Conservation (phyloP, 2,888 invertebrate species). For the Ferdinandea cuprea region DNA sequence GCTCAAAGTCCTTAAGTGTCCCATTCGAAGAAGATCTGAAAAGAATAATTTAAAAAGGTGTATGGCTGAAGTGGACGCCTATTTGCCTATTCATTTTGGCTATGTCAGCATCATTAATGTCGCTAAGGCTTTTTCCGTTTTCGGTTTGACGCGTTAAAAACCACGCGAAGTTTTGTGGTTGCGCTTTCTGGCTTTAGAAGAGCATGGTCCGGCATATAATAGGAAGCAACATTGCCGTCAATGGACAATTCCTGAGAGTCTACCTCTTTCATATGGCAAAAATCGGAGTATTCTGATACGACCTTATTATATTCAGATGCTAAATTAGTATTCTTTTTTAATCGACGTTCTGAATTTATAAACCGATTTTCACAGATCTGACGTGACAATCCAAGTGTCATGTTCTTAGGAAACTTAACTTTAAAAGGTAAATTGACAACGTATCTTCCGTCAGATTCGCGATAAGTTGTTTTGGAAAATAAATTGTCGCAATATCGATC, state of each 20-base stretch:
- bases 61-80: slow-evolving; percentile 48
- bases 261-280: slow-evolving; percentile 22
- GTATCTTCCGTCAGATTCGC: slow-evolving; percentile 10
- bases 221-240: background rate
- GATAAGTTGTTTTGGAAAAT: slow-evolving; percentile 2
- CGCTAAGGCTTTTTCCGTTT: slow-evolving; percentile 60
- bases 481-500: background rate
- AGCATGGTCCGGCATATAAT: slow-evolving; percentile 56
- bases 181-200: slow-evolving; percentile 38
- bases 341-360: background rate
- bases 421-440: slow-evolving; percentile 19
- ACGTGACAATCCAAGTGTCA: background rate
- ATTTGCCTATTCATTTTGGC: slow-evolving; percentile 76
- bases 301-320: slow-evolving; percentile 10
- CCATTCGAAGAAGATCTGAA: slow-evolving; percentile 39
- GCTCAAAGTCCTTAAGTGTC: slow-evolving; percentile 26
- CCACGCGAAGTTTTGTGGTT: too few relatives aligned
- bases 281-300: slow-evolving; percentile 5
- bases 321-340: background rate
- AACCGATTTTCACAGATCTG: background rate
- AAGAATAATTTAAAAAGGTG: slow-evolving; percentile 69
- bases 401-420: slow-evolving; percentile 6
- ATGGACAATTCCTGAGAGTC: background rate
- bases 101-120: slow-evolving; percentile 73
- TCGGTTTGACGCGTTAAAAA: slow-evolving; percentile 75